Evolutionary conservation across 2,888 invertebrate species (phyloP), one percentile per base, ranked within the genome.

Genomic region (Sarcophaga carnaria): DNA sequence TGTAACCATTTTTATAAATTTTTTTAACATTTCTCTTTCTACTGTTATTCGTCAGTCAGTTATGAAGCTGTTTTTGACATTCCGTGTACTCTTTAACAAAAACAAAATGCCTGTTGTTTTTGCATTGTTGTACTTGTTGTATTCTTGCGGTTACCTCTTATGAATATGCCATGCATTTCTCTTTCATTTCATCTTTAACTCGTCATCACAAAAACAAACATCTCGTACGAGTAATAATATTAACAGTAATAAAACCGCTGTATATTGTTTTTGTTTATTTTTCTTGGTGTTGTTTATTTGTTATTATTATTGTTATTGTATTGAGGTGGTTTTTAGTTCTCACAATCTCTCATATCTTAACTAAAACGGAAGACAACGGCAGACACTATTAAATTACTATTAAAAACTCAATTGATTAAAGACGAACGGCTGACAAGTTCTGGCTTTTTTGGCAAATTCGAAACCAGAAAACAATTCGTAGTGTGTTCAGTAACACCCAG

Each of bases 261-360:
- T 5, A 54, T 0, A 17, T 54, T 54, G 54, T 54, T 54, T 14
- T 54, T 54, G 12, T 54, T 54, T 69, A 8, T 60, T 22, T 66
- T 80, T 22, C 22, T 79, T 87, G 62, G 80, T 20, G 70, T 75
- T 54, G 64, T 63, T 54, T 71, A 63, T 4, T 59, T 70, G 54
- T 63, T 80, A 17, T 66, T 71, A 11, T 67, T 69, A 49, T 76
- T 66, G 64, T 62, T 67, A 25, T 63, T 66, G 49, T 67, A 62
- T n/a, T 47, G 59, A 63, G 25, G 14, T 22, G 17, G 54, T 54
- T n/a, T 69, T 59, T 49, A 17, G 10, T 25, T 59, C 47, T 62
- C 25, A 72, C 37, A 12, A 71, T 11, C 54, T 45, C 59, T 72
- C 17, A 64, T 67, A 47, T 66, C 60, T 25, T 20, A 47, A 11